Conservation (phyloP, 2,888 invertebrate genomes). For the Trichopoda pennipes region DNA sequence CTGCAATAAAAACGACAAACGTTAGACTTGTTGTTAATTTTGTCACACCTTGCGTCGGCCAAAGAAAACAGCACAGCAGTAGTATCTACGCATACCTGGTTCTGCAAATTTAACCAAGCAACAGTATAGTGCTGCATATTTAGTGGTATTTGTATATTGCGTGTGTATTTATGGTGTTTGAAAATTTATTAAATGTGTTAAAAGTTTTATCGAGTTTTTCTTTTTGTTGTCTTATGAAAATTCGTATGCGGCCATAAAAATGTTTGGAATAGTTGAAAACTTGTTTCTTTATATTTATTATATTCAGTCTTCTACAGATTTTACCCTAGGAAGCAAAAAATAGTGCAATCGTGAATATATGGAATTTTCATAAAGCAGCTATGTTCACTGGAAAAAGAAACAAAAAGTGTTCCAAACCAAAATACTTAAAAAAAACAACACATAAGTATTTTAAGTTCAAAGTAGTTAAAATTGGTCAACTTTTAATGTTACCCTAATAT, state of each 20-base stretch:
- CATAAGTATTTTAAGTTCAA: slow-evolving; percentile 10
- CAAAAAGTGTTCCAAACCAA: slow-evolving; percentile 8
- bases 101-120: slow-evolving; percentile 1
- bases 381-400: neutral
- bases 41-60: too few species aligned
- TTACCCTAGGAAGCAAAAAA: slow-evolving; percentile 39
- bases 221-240: slow-evolving; percentile 46
- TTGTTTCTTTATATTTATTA: slow-evolving; percentile 42
- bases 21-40: too few species aligned
- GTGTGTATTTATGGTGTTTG: slow-evolving; percentile 61
- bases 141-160: slow-evolving; percentile 51
- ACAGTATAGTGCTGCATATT: slow-evolving; percentile 38
- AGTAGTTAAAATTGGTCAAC: neutral
- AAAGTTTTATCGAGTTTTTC: slow-evolving; percentile 61
- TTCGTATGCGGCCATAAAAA: slow-evolving; percentile 66
- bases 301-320: slow-evolving; percentile 32
- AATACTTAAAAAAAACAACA: slow-evolving; percentile 47
- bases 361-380: slow-evolving; percentile 46
- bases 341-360: slow-evolving; percentile 61
- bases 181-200: slow-evolving; percentile 68
- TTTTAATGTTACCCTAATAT: neutral
- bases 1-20: too few species aligned
- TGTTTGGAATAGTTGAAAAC: slow-evolving; percentile 66
- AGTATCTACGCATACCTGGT: neutral
- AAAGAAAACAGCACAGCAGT: neutral